Evolutionary conservation across 1,140 invertebrate species (phyloP).

Genomic region (Drosophila funebris): DNA sequence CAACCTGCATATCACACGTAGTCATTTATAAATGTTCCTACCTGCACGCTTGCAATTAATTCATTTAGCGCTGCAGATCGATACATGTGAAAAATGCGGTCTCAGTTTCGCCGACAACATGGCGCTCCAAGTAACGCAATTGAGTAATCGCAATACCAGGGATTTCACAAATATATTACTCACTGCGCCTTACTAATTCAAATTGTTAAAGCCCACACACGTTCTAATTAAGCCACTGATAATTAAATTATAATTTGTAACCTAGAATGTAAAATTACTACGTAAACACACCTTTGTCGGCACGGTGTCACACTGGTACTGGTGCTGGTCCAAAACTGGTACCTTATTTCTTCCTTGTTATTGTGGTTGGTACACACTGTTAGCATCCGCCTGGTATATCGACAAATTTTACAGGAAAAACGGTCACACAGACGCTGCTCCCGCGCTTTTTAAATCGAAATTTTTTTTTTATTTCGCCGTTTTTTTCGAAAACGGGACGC

Average conservation of each 20-base stretch:
- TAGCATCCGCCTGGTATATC: too few species aligned
- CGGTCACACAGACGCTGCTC: too few species aligned
- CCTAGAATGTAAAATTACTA: constrained; percentile 29
- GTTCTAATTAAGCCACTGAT: constrained; percentile 6
- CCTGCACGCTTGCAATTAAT: constrained; percentile 16
- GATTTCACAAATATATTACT: constrained; percentile 33
- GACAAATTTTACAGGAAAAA: too few species aligned
- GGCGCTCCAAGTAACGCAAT: constrained; percentile 47
- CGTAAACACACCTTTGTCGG: constrained; percentile 51
- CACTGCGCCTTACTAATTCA: constrained; percentile 38
- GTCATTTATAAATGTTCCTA: not conserved
- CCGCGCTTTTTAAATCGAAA: too few species aligned
- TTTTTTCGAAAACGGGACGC: too few species aligned
- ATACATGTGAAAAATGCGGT: constrained; percentile 61
- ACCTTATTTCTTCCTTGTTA: too few species aligned
- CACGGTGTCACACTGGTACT: constrained; percentile 62
- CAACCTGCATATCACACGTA: not conserved
- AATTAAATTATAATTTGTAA: constrained; percentile 25
- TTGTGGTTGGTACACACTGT: too few species aligned
- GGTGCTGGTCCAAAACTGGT: too few species aligned
- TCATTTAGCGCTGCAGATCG: constrained; percentile 40
- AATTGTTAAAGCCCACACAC: not conserved
- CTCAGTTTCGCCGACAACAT: constrained; percentile 63
- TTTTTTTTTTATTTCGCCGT: too few species aligned
- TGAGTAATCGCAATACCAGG: constrained; percentile 13